Conservation (phyloP, 30 jellyfish, hydroid and myxozoan species). For the Rhopilema esculentum region DNA sequence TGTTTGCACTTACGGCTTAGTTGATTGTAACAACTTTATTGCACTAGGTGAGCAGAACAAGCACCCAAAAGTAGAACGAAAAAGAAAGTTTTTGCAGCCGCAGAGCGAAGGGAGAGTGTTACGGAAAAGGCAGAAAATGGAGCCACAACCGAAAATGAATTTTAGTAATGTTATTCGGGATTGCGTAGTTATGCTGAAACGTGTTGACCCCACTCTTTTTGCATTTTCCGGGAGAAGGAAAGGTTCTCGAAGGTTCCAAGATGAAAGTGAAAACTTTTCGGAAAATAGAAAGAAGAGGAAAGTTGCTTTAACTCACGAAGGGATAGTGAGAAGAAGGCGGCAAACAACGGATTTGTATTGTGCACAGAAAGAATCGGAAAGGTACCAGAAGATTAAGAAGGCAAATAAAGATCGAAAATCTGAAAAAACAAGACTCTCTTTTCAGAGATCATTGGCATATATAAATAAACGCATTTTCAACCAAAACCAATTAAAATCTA, state of each 20-base stretch:
- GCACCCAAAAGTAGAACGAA: neutral
- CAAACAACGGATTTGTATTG: neutral
- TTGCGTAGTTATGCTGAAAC: neutral
- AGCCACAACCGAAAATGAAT: too few relatives aligned
- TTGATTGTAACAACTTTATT: neutral
- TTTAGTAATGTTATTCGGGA: neutral
- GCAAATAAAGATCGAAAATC: neutral
- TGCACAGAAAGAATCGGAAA: neutral
- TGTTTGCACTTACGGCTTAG: neutral
- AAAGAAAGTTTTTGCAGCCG: neutral
- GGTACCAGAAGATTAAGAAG: neutral
- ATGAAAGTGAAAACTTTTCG: neutral
- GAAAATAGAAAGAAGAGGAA: neutral
- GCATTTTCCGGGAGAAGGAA: neutral
- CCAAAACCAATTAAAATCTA: neutral
- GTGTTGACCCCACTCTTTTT: neutral
- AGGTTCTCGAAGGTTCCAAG: neutral
- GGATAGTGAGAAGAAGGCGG: neutral
- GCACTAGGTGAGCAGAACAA: neutral
- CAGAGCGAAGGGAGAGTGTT: neutral
- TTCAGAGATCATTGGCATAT: neutral
- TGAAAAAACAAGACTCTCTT: neutral
- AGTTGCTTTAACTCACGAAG: too few relatives aligned
- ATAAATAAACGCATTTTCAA: neutral
- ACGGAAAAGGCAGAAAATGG: too few relatives aligned